Evolutionary conservation across 2,888 invertebrate species (phyloP), one percentile per base, ranked within the genome.

Genomic region (Adelognathus sp.): DNA sequence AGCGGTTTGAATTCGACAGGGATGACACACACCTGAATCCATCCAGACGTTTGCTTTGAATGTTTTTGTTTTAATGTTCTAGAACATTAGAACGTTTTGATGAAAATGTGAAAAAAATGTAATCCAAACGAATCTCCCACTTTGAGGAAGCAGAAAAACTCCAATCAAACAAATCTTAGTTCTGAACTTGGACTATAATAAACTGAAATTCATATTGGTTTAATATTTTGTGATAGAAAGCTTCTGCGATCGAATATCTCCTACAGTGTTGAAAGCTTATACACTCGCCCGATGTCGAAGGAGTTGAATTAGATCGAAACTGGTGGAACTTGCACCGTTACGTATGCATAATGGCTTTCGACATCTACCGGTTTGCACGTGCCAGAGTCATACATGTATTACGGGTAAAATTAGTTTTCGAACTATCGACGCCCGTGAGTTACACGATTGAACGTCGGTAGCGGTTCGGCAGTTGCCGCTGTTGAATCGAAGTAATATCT

Each of bases 391-490:
- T 72, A 66, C 63, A 31, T 75, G 75, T 67, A 67, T 79, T 72
- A 75, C 61, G n/a, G 66, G 75, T 75, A 75, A 79, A 79, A 79
- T 72, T 75, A 79, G 79, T 79, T 79, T 79, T 41, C 67, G 56
- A 75, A 79, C 70, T 75, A 79, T 75, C 71, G 71, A 71, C 71
- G 66, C 41, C 24, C 39, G 39, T 44, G 27, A 61, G 41, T 63
- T 78, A 70, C 70, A 74, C 60, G 71, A 54, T 29, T 44, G 71
- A 71, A 27, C 60, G 60, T 69, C 46, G 27, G 14, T n/a, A n/a
- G 9, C 41, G 36, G n/a, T n/a, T n/a, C n/a, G n/a, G n/a, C 21
- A 39, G 52, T 21, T 39, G 54, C 29, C 27, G 44, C n/a, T n/a
- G n/a, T 60, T 54, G 44, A 75, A 75, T 75, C 71, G 71, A 71